Percentiles rank a stretch among this genome's conserved stretches.
These are phyloP conservation scores for Heteromyza rotundicornis DNA, from an alignment of 2,888 invertebrate genomes.

Conservation along the genomic window DNA sequence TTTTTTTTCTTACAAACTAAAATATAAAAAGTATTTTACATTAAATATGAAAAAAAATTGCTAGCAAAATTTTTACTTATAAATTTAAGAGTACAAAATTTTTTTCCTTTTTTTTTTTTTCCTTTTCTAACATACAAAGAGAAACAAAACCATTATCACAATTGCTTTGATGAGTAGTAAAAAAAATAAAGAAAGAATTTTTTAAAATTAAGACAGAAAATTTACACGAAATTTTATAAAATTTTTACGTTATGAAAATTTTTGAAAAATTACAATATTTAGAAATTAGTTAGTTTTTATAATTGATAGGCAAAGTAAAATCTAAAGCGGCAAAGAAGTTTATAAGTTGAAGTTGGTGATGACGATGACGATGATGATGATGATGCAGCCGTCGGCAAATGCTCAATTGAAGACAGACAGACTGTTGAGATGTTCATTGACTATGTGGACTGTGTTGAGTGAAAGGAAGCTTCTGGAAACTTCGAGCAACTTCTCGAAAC, in stretches of 20 bases:
- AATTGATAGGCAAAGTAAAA: not conserved
- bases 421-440: too few species aligned
- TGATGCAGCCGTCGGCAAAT: conserved; percentile 13
- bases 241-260: too few species aligned
- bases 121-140: conserved; percentile 23
- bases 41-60: conserved; percentile 28
- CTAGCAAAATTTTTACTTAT: conserved; percentile 17
- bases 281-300: too few species aligned
- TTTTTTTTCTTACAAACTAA: too few species aligned
- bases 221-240: too few species aligned
- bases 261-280: too few species aligned
- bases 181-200: conserved; percentile 27
- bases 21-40: conserved; percentile 19
- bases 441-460: too few species aligned
- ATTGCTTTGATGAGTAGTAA: conserved; percentile 58
- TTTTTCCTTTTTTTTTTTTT: conserved; percentile 22
- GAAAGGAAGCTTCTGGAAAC: too few species aligned
- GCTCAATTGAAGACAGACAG: not conserved
- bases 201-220: too few species aligned
- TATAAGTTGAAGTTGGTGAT: not conserved
- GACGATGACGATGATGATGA: not conserved
- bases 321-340: not conserved
- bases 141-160: conserved; percentile 57
- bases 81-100: not conserved
- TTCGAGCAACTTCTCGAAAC: too few species aligned